Conservation (phyloP, 2,113 vertebrate genomes). For the Marmota flaviventris region DNA sequence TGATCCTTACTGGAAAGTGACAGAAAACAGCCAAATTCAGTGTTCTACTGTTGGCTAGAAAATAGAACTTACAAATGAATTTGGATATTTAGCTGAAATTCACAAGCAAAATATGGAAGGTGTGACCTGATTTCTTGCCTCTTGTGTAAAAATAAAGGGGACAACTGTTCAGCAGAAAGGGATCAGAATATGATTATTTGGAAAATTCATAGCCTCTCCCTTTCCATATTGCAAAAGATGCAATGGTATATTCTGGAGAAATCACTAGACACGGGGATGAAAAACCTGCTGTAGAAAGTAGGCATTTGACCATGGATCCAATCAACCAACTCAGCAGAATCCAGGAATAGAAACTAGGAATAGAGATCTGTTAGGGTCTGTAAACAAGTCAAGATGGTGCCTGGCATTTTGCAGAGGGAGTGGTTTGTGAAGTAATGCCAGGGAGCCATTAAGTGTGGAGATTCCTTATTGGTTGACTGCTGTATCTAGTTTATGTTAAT, state of each 20-base stretch:
- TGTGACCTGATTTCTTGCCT: not conserved
- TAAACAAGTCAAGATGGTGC: too few species aligned
- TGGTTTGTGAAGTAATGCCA: too few species aligned
- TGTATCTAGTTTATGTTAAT: too few species aligned
- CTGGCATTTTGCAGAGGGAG: too few species aligned
- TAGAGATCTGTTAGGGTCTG: too few species aligned
- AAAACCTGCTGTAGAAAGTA: not conserved
- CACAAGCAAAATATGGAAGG: not conserved
- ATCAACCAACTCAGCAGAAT: not conserved
- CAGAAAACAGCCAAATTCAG: not conserved
- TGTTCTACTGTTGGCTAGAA: not conserved
- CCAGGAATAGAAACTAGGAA: not conserved
- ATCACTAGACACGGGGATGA: not conserved
- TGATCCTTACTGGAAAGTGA: not conserved
- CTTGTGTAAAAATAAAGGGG: not conserved
- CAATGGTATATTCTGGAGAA: not conserved
- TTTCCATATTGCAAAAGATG: not conserved
- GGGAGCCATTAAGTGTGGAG: too few species aligned
- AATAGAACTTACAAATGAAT: not conserved
- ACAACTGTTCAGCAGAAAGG: not conserved
- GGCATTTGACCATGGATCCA: not conserved
- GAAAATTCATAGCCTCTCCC: not conserved
- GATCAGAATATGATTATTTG: not conserved
- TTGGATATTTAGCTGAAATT: not conserved
- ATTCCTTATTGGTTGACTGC: too few species aligned